Base-by-base conservation (phyloP, 2,113 vertebrate genomes). In the Boulengeromyrus knoepffleri region DNA sequence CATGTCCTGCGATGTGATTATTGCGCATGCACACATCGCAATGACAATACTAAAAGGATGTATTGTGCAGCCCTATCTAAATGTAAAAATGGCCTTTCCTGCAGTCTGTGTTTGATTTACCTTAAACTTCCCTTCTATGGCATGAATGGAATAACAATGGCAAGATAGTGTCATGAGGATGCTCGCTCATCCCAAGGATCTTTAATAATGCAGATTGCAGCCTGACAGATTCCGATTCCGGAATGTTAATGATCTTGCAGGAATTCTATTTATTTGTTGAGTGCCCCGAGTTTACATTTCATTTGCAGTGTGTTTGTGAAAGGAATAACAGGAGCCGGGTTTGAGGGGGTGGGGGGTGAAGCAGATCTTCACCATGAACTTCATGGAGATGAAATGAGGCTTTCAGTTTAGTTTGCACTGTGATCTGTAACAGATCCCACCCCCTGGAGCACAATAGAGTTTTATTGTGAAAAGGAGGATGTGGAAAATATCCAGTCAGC, bases 61-160 rank as follows among this genome's bases (percentile, higher is more conserved):
- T 27, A 66, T 66, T n/a, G 62, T 66, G 62, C 62, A 27, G 9
- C n/a, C n/a, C n/a, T 66, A 66, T n/a, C n/a, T 66, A 66, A 66
- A 66, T 66, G n/a, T 66, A 66, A 66, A 96, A 93, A 91, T 91
- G 91, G 93, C 92, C 93, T 94, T 92, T 93, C 90, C 93, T 95
- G 93, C 94, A 94, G 95, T 58, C 92, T 91, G 93, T 92, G 92
- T 92, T 91, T 92, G 89, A 95, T 93, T 95, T 94, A 93, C 93
- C 88, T 21, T n/a, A 91, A 92, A 93, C 93, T 92, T 92, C 19
- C 91, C 91, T 91, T 90, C 85, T 42, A 0, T 89, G 91, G 84
- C 90, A 90, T 90, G 91, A 87, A 89, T 87, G 89, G 93, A 94
- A 95, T 92, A 92, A 92, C 91, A 93, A 94, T 90, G 91, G 91